Evolutionary conservation across 2,797 vertebrate genomes (phyloP).

Genomic region (Diceros bicornis): DNA sequence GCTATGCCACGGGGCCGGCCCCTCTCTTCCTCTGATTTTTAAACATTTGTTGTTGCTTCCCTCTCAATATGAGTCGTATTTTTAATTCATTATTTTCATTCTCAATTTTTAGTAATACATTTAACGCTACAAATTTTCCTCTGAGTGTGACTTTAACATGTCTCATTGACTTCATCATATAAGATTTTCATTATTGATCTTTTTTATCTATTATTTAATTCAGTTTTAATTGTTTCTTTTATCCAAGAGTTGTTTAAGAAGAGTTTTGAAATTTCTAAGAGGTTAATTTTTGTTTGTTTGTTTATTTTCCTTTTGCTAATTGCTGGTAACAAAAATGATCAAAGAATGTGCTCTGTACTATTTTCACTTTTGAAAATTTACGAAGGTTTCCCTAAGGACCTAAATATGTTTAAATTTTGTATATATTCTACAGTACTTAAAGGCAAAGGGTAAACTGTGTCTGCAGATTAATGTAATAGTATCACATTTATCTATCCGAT

Average conservation of each 20-base stretch:
- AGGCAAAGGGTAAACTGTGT: not conserved
- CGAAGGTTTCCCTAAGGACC: not conserved
- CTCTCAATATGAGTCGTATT: not conserved
- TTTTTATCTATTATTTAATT: not conserved
- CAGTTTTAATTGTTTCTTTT: not conserved
- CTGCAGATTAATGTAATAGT: not conserved
- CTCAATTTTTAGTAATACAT: not conserved
- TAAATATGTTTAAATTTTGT: not conserved
- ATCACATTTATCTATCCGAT: not conserved
- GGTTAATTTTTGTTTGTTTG: not conserved
- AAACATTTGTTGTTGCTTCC: not conserved
- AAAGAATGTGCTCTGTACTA: not conserved
- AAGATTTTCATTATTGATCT: not conserved
- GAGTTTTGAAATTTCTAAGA: not conserved
- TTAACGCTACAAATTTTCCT: not conserved
- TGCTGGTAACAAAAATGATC: not conserved
- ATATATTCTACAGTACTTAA: not conserved
- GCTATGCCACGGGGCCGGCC: too few relatives aligned
- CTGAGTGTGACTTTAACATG: not conserved
- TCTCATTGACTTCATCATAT: not conserved
- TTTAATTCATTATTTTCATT: conserved; percentile 31
- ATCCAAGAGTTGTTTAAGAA: not conserved
- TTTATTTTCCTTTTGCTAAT: conserved; percentile 1
- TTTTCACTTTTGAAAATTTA: not conserved
- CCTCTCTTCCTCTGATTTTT: not conserved